phyloP scores from a whole-genome alignment of 2,113 vertebrate species.

The Egretta garzetta region DNA sequence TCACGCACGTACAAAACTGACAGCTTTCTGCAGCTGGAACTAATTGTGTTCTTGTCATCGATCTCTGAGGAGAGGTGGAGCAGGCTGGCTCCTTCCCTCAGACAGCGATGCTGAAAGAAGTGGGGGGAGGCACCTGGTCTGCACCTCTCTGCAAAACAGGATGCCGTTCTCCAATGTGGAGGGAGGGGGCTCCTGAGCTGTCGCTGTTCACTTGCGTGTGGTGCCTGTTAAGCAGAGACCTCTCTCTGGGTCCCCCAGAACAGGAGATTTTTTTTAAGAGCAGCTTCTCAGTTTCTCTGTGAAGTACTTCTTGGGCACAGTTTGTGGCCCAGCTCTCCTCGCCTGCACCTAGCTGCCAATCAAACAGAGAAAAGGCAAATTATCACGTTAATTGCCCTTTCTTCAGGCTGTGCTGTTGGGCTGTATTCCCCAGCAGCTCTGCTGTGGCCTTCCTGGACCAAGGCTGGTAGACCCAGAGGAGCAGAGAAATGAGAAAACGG shows the following conservation, averaged over 20 bases:
- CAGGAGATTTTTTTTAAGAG: neutral
- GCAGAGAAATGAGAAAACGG: constrained; percentile 1
- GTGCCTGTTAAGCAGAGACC: neutral
- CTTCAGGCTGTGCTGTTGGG: neutral
- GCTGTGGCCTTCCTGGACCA: neutral
- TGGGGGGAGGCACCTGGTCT: neutral
- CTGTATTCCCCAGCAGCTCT: neutral
- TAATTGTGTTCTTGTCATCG: neutral
- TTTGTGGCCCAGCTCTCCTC: neutral
- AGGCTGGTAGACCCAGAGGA: neutral
- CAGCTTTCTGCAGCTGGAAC: neutral
- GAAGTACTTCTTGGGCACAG: neutral
- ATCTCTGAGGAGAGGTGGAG: neutral
- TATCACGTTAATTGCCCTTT: neutral
- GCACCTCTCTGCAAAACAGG: neutral
- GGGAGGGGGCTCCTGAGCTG: neutral
- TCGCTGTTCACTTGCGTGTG: neutral
- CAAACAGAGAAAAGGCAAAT: neutral
- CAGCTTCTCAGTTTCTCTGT: neutral
- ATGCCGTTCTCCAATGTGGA: neutral
- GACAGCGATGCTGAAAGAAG: neutral
- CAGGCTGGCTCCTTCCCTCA: neutral
- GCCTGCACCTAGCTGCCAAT: neutral
- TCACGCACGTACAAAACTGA: neutral
- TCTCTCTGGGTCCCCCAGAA: neutral